phyloP scores from a whole-genome alignment of 2,888 invertebrate species.

The Hypomecis atomaria region DNA sequence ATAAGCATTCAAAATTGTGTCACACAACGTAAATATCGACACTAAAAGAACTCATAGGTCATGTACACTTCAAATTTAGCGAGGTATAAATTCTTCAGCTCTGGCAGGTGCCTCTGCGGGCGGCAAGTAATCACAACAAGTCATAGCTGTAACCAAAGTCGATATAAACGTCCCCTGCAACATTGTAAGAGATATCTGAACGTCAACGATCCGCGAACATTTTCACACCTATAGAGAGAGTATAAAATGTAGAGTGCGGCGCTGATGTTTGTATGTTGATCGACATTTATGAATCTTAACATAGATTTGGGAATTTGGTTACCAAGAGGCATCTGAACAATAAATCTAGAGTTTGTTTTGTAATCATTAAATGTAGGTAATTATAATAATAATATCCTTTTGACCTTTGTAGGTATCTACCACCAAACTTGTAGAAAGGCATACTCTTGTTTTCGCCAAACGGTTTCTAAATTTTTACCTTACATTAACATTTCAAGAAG shows the following conservation, averaged over 20 bases:
- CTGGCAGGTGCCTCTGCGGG: conserved; percentile 20
- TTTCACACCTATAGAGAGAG: conserved; percentile 15
- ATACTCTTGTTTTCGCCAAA: too few relatives aligned
- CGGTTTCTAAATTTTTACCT: too few relatives aligned
- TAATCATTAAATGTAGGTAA: too few relatives aligned
- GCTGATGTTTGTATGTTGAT: conserved; percentile 15
- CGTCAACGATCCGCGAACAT: conserved; percentile 14
- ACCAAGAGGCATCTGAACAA: not conserved
- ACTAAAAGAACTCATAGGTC: too few relatives aligned
- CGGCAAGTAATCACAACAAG: conserved; percentile 25
- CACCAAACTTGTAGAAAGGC: too few relatives aligned
- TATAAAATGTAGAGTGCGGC: conserved; percentile 14
- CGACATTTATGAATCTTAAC: conserved; percentile 21
- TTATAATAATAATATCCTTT: too few relatives aligned
- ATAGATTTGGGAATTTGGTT: conserved; percentile 8
- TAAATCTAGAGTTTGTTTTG: not conserved
- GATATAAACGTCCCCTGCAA: conserved; percentile 17
- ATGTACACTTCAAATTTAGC: not conserved
- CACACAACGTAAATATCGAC: too few relatives aligned
- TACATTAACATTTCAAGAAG: too few relatives aligned
- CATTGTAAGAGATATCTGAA: conserved; percentile 12
- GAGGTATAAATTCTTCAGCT: conserved; percentile 24
- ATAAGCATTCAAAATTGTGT: too few relatives aligned
- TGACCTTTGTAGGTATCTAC: too few relatives aligned
- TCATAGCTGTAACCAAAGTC: conserved; percentile 5